Evolutionary conservation across 2,113 vertebrate genomes (phyloP), one percentile per base, ranked within the genome.

Genomic region (Progne subis): DNA sequence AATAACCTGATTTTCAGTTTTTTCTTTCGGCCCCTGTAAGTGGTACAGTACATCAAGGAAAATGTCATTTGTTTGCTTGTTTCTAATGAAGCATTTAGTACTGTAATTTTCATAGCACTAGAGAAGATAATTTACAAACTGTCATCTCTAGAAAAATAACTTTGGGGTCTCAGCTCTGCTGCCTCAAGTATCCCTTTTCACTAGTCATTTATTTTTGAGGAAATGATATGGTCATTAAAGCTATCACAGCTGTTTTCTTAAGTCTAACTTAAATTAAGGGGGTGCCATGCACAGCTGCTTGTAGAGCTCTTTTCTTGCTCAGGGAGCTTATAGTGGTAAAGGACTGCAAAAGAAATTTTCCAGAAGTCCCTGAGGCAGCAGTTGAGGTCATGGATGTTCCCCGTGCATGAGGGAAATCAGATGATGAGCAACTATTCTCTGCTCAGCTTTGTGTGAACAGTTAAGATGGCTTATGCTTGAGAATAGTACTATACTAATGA

Each of bases 91-190:
- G 47, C 37, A 82, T 67, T 85, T 82, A 52, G 10, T 71, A 32
- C 8, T 43, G 7, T 32, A 59, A 14, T 71, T 86, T 86, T 56
- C 39, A 34, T 29, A 46, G 32, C 25, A 20, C 43, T 75, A 18
- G 14, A 52, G n/a, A 68, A 60, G 57, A 31, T 82, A 29, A 82
- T 46, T 24, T 47, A 67, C 20, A 74, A 89, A 24, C 23, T 24
- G 10, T 47, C 14, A 34, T 81, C 37, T 0, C 5, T 44, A 44
- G 34, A 53, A 49, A 57, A 67, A 19, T 60, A 55, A 21, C 24
- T 53, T 60, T 0, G 1, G 5, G 3, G 37, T 67, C 12, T 79
- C 46, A 41, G 26, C 26, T 1, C 1, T 46, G 19, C 32, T 85
- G 10, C 43, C 24, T 74, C 17, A 44, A 34, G 7, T 70, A 6